phyloP scores from a whole-genome alignment of 1,140 invertebrate genomes.

The Akabosia matsudoensis region DNA sequence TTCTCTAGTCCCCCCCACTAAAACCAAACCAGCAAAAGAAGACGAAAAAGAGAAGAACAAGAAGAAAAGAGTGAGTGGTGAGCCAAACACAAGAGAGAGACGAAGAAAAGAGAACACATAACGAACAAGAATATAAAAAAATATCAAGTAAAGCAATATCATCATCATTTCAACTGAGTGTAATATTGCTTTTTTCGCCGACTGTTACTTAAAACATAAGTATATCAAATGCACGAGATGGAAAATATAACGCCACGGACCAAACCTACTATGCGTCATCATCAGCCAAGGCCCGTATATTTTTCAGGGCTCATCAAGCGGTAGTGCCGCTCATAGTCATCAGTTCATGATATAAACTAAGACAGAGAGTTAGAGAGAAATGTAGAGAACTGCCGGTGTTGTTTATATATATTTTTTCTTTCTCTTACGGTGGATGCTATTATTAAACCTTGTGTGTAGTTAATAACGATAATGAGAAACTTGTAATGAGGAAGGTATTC shows the following conservation, averaged over 20 bases:
- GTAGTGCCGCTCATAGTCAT: no score
- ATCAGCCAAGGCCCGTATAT: no score
- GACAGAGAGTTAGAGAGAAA: no score
- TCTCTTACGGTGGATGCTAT: no score
- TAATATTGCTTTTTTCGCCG: conserved; percentile 4
- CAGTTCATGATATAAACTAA: no score
- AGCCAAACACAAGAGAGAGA: conserved; percentile 8
- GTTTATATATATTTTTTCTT: no score
- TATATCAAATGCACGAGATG: conserved; percentile 8
- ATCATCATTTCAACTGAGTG: not conserved
- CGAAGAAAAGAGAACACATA: conserved; percentile 22
- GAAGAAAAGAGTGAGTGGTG: conserved; percentile 23
- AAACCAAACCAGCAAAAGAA: conserved; percentile 25
- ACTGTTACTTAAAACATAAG: conserved; percentile 7
- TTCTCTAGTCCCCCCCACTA: conserved; percentile 28
- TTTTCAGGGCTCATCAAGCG: no score
- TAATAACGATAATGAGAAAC: not conserved
- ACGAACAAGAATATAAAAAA: no score
- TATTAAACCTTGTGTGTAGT: no score
- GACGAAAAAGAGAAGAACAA: not conserved
- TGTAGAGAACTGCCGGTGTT: no score
- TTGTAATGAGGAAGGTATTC: not conserved
- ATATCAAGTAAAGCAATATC: conserved; percentile 24
- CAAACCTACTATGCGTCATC: conserved; percentile 1
- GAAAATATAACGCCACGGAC: not conserved